These are phyloP conservation scores for Sorex fumeus DNA, from an alignment of 2,113 vertebrate genomes.

Conservation along the genomic window DNA sequence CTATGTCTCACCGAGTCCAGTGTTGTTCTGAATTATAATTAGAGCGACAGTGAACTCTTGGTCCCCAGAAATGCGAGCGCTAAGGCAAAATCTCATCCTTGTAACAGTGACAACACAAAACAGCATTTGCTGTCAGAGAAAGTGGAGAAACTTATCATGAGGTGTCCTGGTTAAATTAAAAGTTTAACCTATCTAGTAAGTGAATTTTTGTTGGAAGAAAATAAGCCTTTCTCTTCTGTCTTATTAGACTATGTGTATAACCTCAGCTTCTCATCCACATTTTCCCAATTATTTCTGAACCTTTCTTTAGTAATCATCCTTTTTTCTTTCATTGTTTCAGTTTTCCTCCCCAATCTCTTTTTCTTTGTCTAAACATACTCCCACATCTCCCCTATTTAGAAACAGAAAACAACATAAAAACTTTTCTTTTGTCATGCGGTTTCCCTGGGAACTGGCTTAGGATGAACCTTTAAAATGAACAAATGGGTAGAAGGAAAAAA, in stretches of 20 bases:
- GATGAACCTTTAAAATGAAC: background rate
- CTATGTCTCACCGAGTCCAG: conserved; percentile 33
- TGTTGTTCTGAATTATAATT: conserved; percentile 64
- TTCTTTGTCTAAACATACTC: background rate
- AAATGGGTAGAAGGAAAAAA: background rate
- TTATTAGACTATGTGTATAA: background rate
- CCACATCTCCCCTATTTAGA: background rate
- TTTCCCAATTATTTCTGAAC: background rate
- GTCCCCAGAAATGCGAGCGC: background rate
- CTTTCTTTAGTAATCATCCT: background rate
- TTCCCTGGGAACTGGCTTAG: background rate
- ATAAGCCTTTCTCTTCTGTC: background rate
- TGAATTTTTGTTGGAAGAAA: conserved; percentile 30
- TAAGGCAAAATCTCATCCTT: background rate
- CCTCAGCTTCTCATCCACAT: background rate
- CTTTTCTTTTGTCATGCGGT: background rate
- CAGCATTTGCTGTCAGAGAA: conserved; percentile 11
- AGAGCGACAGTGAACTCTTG: conserved; percentile 48
- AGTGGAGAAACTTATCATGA: background rate
- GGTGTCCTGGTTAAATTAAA: conserved; percentile 46
- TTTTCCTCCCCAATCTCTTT: background rate
- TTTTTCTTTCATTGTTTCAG: background rate
- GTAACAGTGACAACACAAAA: background rate
- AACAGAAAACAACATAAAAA: background rate
- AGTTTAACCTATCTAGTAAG: background rate